Conservation (phyloP, 2,888 invertebrate genomes). For the Yponomeuta sedellus region DNA sequence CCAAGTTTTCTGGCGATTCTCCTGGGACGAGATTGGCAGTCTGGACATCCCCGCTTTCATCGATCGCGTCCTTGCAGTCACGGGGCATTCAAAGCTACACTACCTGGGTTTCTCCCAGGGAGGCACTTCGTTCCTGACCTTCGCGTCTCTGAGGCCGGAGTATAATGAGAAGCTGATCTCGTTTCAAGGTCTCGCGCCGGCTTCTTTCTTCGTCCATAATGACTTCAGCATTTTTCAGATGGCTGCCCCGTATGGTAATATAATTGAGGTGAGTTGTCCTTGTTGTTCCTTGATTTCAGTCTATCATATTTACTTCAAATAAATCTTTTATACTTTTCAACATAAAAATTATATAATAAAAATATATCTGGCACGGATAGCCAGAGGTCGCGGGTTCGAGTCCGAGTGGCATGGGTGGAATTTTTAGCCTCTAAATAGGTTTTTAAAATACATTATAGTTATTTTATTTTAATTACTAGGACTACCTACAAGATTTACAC, state of each 20-base stretch:
- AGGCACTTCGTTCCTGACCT: slow-evolving; percentile 49
- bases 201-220: slow-evolving; percentile 42
- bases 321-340: too few relatives aligned
- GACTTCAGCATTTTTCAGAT: slow-evolving; percentile 28
- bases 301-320: too few relatives aligned
- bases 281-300: not conserved
- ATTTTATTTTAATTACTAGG: too few relatives aligned
- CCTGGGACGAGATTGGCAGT: slow-evolving; percentile 54
- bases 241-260: slow-evolving; percentile 32
- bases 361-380: too few relatives aligned
- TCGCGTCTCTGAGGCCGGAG: slow-evolving; percentile 49
- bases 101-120: slow-evolving; percentile 62
- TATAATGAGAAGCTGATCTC: slow-evolving; percentile 48
- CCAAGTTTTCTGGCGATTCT: slow-evolving; percentile 49
- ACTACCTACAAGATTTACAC: too few relatives aligned
- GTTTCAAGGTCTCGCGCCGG: slow-evolving; percentile 59
- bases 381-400: too few relatives aligned
- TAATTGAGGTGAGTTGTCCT: slow-evolving; percentile 42
- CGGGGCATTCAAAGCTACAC: slow-evolving; percentile 40
- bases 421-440: too few relatives aligned
- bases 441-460: too few relatives aligned
- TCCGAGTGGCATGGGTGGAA: too few relatives aligned
- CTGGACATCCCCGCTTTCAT: slow-evolving; percentile 43
- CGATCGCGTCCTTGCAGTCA: slow-evolving; percentile 36
- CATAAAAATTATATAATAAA: too few relatives aligned